A percentile compares a stretch with the other conserved stretches of the same genome.
These are phyloP conservation scores for Aleiodes testaceus DNA, from an alignment of 2,888 invertebrate genomes.

Conservation along the genomic window DNA sequence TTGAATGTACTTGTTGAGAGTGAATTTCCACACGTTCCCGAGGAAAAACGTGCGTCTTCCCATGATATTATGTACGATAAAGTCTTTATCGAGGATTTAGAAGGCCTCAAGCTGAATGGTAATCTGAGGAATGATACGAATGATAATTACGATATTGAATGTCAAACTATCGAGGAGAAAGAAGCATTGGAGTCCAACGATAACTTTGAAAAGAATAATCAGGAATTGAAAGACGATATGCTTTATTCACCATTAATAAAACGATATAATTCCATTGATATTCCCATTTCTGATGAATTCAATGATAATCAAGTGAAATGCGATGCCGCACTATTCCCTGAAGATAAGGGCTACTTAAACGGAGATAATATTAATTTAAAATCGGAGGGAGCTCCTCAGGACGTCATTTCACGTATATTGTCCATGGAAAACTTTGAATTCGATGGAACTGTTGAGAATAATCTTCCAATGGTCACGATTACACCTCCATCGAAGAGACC, in stretches of 20 bases:
- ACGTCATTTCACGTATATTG: conserved; percentile 28
- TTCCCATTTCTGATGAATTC: background rate
- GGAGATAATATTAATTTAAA: background rate
- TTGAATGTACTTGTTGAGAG: conserved; percentile 51
- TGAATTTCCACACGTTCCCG: conserved; percentile 55
- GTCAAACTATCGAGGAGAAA: background rate
- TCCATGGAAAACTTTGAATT: conserved; percentile 43
- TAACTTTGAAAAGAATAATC: too few relatives aligned
- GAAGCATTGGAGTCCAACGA: too few relatives aligned
- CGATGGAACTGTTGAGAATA: conserved; percentile 49
- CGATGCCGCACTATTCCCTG: background rate
- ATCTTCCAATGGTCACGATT: conserved; percentile 75
- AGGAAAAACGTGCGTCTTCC: conserved; percentile 59
- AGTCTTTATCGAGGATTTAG: conserved; percentile 52
- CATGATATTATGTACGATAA: conserved; percentile 64
- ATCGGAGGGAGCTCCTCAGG: background rate
- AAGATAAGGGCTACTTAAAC: background rate
- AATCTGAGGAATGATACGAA: conserved; percentile 14
- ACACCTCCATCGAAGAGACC: conserved; percentile 69
- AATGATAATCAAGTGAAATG: background rate
- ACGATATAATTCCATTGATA: background rate
- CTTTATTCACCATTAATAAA: conserved; percentile 5
- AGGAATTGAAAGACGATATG: conserved; percentile 27
- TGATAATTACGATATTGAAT: conserved; percentile 49
- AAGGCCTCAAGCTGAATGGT: conserved; percentile 20